These are phyloP conservation scores for Podargus strigoides DNA, from an alignment of 2,797 vertebrate species.

Conservation along the genomic window DNA sequence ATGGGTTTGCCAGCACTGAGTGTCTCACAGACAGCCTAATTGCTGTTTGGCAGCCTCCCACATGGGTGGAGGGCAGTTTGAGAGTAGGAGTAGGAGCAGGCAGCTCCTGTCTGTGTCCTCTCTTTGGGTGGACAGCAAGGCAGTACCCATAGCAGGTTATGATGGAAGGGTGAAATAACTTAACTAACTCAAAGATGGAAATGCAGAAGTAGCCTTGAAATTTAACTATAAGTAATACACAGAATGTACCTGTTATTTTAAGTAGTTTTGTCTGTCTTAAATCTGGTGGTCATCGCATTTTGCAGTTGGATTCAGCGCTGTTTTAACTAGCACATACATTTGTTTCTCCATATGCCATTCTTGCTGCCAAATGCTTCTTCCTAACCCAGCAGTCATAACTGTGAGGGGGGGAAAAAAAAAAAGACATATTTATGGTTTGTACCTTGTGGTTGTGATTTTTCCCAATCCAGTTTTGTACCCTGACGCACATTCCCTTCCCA, in stretches of 20 bases:
- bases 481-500: fast-evolving
- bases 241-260: neutral
- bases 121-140: neutral
- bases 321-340: neutral
- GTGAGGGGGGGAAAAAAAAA: neutral
- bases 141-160: neutral
- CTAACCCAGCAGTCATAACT: neutral
- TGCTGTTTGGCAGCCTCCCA: neutral
- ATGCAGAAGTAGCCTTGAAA: neutral
- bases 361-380: neutral
- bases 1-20: neutral
- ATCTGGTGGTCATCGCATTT: neutral
- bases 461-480: neutral
- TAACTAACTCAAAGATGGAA: neutral
- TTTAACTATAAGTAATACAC: neutral
- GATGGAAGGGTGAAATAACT: neutral
- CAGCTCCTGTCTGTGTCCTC: too few species aligned
- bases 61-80: neutral
- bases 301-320: neutral
- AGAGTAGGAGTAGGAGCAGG: neutral
- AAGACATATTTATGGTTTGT: neutral
- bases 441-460: fast-evolving
- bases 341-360: neutral
- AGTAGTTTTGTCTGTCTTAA: neutral
- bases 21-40: neutral